Evolutionary conservation across 2,888 invertebrate species (phyloP), one percentile per base, ranked within the genome.

Genomic region (Noctua fimbriata): DNA sequence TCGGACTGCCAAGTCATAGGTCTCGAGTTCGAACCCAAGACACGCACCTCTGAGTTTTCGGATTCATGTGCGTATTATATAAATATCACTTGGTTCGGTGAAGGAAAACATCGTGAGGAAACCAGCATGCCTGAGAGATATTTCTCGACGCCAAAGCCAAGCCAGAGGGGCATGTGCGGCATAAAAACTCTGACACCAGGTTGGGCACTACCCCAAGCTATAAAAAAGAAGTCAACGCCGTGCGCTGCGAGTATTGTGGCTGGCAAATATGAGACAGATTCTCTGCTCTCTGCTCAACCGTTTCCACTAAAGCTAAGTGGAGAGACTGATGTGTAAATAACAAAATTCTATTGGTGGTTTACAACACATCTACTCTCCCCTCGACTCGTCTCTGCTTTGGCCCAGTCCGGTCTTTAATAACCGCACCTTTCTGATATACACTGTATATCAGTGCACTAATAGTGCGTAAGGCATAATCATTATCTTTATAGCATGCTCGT

Each of bases 401-500:
- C n/a, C 12, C 1, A 5, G 55, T n/a, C n/a, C 12, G 12, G 4
- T 12, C 55, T 12, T 58, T 55, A 24, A 44, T 55, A 21, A 58
- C n/a, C 14, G 12, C n/a, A 58, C 14, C 58, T 58, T n/a, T n/a
- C n/a, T 58, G 55, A 58, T 12, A 58, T 5, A 14, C 14, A 14
- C n/a, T 58, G n/a, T 58, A 58, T 36, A 69, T 69, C 47, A 36
- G n/a, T 28, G 21, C 49, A 16, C 16, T 49, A 16, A 71, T 41
- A 6, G 12, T 55, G 32, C 47, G 6, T 69, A 32, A 4, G 32
- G 12, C 36, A 65, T 58, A 21, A 60, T 49, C 7, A 41, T 76
- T 75, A 76, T 49, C 74, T 74, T 41, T 24, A 76, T 28, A 44
- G 63, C 21, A 52, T 52, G 18, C 41, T n/a, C 28, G 10, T 52